phyloP scores from a whole-genome alignment of 2,888 invertebrate species.

The Coelinius sp. region DNA sequence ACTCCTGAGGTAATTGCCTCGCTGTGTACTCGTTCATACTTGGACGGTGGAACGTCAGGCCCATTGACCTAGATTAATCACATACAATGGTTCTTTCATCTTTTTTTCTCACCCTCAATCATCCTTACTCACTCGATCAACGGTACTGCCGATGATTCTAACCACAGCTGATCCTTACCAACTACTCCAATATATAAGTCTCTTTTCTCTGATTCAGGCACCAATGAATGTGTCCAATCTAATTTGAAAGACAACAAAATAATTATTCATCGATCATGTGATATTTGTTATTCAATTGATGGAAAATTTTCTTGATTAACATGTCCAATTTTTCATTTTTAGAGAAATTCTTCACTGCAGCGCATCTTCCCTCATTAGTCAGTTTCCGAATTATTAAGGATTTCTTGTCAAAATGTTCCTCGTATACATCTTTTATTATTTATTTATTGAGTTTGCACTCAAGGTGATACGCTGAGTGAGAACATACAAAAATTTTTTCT shows the following conservation, averaged over 20 bases:
- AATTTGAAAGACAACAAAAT: constrained; percentile 40
- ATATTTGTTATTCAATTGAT: neutral
- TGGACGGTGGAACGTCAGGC: constrained; percentile 61
- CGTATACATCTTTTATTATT: too few species aligned
- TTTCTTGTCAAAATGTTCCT: too few species aligned
- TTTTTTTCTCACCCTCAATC: constrained; percentile 16
- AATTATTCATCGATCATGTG: neutral
- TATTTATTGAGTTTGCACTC: too few species aligned
- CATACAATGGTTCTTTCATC: constrained; percentile 8
- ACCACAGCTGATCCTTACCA: constrained; percentile 66
- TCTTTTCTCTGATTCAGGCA: constrained; percentile 61
- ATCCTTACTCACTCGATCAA: constrained; percentile 60
- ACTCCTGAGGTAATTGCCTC: constrained; percentile 63
- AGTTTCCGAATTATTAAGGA: too few species aligned
- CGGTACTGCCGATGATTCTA: constrained; percentile 64
- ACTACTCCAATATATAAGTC: constrained; percentile 66
- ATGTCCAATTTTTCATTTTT: too few species aligned
- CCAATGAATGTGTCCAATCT: constrained; percentile 66
- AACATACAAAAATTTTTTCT: too few species aligned
- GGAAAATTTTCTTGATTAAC: too few species aligned
- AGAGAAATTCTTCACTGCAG: too few species aligned
- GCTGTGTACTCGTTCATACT: constrained; percentile 65
- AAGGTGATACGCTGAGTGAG: too few species aligned
- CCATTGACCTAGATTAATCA: constrained; percentile 59
- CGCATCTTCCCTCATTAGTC: too few species aligned